Base-by-base conservation (phyloP, 2,113 vertebrate genomes). In the Montifringilla adamsi region DNA sequence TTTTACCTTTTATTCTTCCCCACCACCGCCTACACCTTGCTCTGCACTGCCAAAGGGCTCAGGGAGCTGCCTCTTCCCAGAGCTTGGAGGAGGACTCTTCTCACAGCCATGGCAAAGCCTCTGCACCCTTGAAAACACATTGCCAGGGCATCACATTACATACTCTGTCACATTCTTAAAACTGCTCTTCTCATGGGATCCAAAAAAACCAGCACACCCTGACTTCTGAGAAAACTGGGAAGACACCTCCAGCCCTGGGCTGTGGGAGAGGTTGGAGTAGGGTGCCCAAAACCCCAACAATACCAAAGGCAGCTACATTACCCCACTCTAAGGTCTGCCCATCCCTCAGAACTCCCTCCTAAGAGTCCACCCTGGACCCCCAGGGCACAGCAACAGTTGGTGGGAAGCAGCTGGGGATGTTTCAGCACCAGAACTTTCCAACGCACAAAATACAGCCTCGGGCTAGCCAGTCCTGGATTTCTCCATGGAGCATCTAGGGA, bases 221-320 rank as follows among this genome's bases (percentile, higher is more conserved):
- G 53, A 56, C 53, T 76, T 73, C 46, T 58, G 84, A 84, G 60
- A 70, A 89, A 80, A 12, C 28, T 31, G 56, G 26, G 22, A 72
- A 69, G n/a, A 68, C 0, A 1, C 72, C 50, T 72, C 28, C 37
- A 55, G 6, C 0, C 4, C 24, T 75, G 44, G 15, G 6, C 47
- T 63, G 39, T 0, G 1, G 70, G 43, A 59, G 17, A 26, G 28
- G 9, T 75, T 1, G 1, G 31, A 72, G 18, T 6, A 12, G 11
- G 19, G 22, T 37, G 8, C 17, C 19, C 33, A 39, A 73, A 75
- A 55, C 18, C 50, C 8, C 43, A 50, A 16, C 7, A 67, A 10
- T 39, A 74, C 30, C 3, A 3, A 86, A 89, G 41, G 28, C 37
- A 84, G 28, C 23, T 49, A 7, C 3, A 11, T 21, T 70, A 26